These are phyloP conservation scores for Sarcophaga rosellei DNA, from an alignment of 2,888 invertebrate species.

Conservation along the genomic window DNA sequence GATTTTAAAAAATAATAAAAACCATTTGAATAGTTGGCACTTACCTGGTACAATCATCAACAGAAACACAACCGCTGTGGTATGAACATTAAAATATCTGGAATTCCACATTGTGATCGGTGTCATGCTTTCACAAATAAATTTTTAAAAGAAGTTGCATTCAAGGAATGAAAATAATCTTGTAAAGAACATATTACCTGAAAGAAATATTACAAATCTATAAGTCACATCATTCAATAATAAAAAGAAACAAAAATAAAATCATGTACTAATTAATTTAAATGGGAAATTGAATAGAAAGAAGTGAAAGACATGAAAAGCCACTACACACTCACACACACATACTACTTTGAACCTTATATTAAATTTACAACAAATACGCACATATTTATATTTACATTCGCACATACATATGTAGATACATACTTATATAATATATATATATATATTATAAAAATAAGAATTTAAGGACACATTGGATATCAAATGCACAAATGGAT, in stretches of 20 bases:
- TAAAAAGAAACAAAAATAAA: not conserved
- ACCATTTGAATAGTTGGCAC: not conserved
- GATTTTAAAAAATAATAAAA: not conserved
- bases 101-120: slow-evolving; percentile 50
- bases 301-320: not conserved
- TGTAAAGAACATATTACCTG: slow-evolving; percentile 4
- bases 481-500: not conserved
- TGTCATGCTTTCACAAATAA: not conserved
- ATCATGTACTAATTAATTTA: slow-evolving; percentile 12
- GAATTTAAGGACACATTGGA: slow-evolving; percentile 21
- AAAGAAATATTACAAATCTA: slow-evolving; percentile 12
- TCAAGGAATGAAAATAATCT: slow-evolving; percentile 9
- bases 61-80: not conserved
- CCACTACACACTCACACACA: not conserved
- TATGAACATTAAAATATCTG: not conserved
- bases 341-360: too few species aligned
- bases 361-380: too few species aligned
- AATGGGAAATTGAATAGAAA: slow-evolving; percentile 1
- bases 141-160: not conserved
- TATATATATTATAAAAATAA: slow-evolving; percentile 9
- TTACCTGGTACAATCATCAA: slow-evolving; percentile 49
- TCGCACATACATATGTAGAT: not conserved
- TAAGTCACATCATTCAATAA: not conserved
- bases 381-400: not conserved
- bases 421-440: too few species aligned